A percentile compares a stretch with the other conserved stretches of the same genome.
phyloP scores from a whole-genome alignment of 1,140 invertebrate genomes.

The Pseudachorutes palmiensis region DNA sequence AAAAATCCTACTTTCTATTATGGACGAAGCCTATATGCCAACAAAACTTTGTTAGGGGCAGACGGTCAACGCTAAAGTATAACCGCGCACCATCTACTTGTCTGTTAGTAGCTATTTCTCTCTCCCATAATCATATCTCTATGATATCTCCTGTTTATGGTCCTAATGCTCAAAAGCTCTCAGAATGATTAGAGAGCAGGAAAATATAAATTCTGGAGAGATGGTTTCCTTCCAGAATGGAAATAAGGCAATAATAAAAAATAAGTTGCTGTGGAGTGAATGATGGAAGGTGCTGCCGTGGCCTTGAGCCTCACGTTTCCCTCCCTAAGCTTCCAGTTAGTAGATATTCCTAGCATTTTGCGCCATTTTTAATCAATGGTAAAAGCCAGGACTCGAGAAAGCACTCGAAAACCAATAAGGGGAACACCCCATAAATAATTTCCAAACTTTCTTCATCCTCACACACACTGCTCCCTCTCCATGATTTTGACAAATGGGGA shows the following conservation, averaged over 20 bases:
- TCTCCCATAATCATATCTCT: constrained; percentile 7
- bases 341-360: too few species aligned
- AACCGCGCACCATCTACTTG: not conserved
- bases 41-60: too few species aligned
- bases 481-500: not conserved
- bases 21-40: too few species aligned
- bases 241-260: constrained; percentile 13
- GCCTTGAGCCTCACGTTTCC: not conserved
- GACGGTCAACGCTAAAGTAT: not conserved
- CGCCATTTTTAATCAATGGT: constrained; percentile 7
- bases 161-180: constrained; percentile 6
- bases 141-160: constrained; percentile 5
- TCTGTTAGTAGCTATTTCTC: not conserved
- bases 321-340: too few species aligned
- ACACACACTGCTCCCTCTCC: not conserved
- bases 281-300: not conserved
- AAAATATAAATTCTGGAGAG: constrained; percentile 4
- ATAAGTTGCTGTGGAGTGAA: not conserved
- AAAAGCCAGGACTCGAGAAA: not conserved
- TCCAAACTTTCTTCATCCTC: not conserved
- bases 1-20: too few species aligned
- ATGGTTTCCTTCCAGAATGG: too few species aligned
- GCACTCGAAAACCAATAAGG: not conserved
- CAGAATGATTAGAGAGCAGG: not conserved
- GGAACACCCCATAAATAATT: constrained; percentile 6